Percentiles rank a stretch among this genome's conserved stretches.
These are phyloP conservation scores for Onthophagus sagittarius DNA, from an alignment of 2,888 invertebrate genomes.

Conservation along the genomic window DNA sequence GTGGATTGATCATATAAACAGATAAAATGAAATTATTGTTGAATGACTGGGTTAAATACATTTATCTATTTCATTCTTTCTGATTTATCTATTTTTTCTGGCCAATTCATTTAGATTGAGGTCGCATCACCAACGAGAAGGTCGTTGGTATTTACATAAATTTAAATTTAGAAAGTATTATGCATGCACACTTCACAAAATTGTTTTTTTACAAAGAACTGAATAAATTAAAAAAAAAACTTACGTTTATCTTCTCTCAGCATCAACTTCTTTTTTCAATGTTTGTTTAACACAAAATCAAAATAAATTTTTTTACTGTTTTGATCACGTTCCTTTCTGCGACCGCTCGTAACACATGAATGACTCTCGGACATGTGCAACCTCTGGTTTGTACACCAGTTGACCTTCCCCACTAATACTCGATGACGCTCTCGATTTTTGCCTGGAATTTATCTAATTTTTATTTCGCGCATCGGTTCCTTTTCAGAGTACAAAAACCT, in stretches of 20 bases:
- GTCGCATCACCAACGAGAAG: neutral
- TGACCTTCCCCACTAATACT: neutral
- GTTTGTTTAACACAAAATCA: too few relatives aligned
- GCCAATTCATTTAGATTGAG: neutral
- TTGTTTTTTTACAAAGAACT: neutral
- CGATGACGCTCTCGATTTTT: neutral
- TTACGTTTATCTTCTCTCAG: neutral
- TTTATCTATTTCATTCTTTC: too few relatives aligned
- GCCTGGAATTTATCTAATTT: neutral
- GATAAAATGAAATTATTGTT: too few relatives aligned
- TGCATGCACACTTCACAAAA: neutral
- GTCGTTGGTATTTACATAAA: neutral
- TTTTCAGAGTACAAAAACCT: neutral
- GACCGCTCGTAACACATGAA: neutral
- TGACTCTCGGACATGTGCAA: neutral
- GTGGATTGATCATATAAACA: too few relatives aligned
- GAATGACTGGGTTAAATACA: too few relatives aligned
- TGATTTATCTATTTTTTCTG: neutral
- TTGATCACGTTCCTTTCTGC: neutral
- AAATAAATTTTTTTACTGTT: too few relatives aligned
- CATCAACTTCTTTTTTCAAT: neutral
- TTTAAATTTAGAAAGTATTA: neutral
- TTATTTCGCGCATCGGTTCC: neutral
- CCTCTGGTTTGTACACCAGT: neutral
- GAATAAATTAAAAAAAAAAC: neutral